phyloP scores from a whole-genome alignment of 2,888 invertebrate species.

The Watsonalla cultraria region DNA sequence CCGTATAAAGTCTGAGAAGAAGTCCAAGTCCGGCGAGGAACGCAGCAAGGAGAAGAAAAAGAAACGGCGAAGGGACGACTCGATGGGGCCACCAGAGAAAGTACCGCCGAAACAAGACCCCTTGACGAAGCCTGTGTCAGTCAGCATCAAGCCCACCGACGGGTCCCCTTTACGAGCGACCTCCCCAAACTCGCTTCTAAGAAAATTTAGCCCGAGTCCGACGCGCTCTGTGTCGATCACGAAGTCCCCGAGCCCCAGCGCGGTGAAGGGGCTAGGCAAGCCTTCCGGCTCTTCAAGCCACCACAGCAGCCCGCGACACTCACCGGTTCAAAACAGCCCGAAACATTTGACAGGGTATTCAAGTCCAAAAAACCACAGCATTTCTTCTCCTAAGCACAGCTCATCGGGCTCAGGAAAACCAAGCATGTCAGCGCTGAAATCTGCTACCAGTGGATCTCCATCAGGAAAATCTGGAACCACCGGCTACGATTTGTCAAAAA shows the following conservation, averaged over 20 bases:
- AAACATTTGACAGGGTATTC: conserved; percentile 85
- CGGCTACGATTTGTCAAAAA: conserved; percentile 76
- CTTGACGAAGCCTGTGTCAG: conserved; percentile 84
- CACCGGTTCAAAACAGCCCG: conserved; percentile 87
- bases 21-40: conserved; percentile 66
- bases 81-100: conserved; percentile 91
- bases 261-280: conserved; percentile 63
- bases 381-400: conserved; percentile 88
- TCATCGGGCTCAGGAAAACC: conserved; percentile 89
- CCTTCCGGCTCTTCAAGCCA: conserved; percentile 73
- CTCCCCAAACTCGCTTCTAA: conserved; percentile 81
- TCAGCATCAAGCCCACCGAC: conserved; percentile 84
- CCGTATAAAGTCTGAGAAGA: conserved; percentile 66
- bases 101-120: conserved; percentile 86
- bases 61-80: conserved; percentile 85
- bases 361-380: conserved; percentile 88
- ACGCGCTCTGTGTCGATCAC: conserved; percentile 83
- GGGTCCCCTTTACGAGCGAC: conserved; percentile 81
- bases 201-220: conserved; percentile 86
- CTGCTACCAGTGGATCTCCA: conserved; percentile 84
- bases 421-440: conserved; percentile 92
- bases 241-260: conserved; percentile 76
- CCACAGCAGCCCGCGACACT: conserved; percentile 85
- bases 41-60: conserved; percentile 83
- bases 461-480: conserved; percentile 79